Base-by-base conservation (phyloP, 1,140 invertebrate genomes). In the Wiebesia pumilae region DNA sequence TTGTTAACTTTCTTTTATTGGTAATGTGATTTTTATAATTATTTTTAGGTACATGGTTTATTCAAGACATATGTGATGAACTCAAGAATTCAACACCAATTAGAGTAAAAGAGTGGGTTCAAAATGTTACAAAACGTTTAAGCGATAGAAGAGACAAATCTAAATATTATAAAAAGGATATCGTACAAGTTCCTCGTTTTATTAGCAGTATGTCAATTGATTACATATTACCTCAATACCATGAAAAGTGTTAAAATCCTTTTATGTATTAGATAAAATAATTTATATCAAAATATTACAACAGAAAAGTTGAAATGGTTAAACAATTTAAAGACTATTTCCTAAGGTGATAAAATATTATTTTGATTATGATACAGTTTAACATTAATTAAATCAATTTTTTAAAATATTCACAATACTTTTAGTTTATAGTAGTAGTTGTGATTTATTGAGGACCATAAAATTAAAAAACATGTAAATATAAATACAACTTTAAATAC, bases 41-140 rank as follows among this genome's bases (percentile, higher is more conserved):
- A 27, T 77, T 86, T 65, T 79, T 43, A 87, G 85, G 81, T 27
- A 43, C 81, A 30, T 83, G 62, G 81, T 87, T 87, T 35, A 87
- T 87, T 33, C 58, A 79, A 78, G 85, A 87, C n/a, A 71, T 83
- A 6, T 87, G 81, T 47, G 54, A 83, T 24, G 75, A 30, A 71
- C 24, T 87, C 12, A 27, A 71, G 27, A 38, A 58, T 58, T 40
- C 54, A 12, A 78, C 58, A 12, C 85, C 81, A 7, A 83, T 83
- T 10, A 71, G n/a, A 62, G 35, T 87, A 14, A 62, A 27, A 19
- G 81, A 87, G 27, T 87, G 35, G 27, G 38, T 80, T 27, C 33
- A 58, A 78, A 43, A 69, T 40, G 85, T 86, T 33, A 83, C 19
- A 7, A 69, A 78, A 30, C 40, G 80, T 4, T 71, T 86, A n/a